Evolutionary conservation across 2,888 invertebrate species (phyloP).

Genomic region (Marasmarcha lunaedactyla): DNA sequence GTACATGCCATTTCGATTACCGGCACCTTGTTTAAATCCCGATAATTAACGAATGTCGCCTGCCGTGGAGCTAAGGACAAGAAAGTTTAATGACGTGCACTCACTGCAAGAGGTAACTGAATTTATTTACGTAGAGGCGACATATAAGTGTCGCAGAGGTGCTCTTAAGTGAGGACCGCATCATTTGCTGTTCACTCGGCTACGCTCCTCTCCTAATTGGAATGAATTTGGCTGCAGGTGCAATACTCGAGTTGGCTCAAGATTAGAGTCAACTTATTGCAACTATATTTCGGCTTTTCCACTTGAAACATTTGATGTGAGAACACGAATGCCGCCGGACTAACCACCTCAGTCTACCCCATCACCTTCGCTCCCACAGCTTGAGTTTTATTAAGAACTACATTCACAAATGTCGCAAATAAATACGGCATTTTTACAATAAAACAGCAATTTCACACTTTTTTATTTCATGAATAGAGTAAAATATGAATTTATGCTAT

Average conservation of each 20-base stretch:
- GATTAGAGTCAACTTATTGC: constrained; percentile 64
- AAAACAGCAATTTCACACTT: no score
- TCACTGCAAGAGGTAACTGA: constrained; percentile 51
- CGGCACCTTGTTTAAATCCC: constrained; percentile 28
- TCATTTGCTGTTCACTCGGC: constrained; percentile 67
- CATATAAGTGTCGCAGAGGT: constrained; percentile 52
- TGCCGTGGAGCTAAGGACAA: constrained; percentile 41
- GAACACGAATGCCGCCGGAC: constrained; percentile 46
- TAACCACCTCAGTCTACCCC: not conserved
- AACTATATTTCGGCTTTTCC: constrained; percentile 52
- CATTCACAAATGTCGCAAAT: constrained; percentile 58
- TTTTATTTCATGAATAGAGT: no score
- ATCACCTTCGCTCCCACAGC: constrained; percentile 19
- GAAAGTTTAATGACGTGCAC: constrained; percentile 62
- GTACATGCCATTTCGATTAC: constrained; percentile 18
- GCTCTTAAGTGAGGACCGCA: constrained; percentile 62
- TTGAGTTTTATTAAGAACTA: constrained; percentile 68
- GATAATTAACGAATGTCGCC: constrained; percentile 49
- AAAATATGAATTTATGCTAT: no score
- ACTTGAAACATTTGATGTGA: constrained; percentile 61
- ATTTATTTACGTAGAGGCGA: constrained; percentile 59
- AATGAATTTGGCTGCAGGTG: constrained; percentile 70
- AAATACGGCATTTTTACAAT: constrained; percentile 41
- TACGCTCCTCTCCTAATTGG: constrained; percentile 66
- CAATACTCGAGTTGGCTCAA: constrained; percentile 66